phyloP scores from a whole-genome alignment of 2,797 vertebrate genomes.

The Hephaestus fuliginosus region DNA sequence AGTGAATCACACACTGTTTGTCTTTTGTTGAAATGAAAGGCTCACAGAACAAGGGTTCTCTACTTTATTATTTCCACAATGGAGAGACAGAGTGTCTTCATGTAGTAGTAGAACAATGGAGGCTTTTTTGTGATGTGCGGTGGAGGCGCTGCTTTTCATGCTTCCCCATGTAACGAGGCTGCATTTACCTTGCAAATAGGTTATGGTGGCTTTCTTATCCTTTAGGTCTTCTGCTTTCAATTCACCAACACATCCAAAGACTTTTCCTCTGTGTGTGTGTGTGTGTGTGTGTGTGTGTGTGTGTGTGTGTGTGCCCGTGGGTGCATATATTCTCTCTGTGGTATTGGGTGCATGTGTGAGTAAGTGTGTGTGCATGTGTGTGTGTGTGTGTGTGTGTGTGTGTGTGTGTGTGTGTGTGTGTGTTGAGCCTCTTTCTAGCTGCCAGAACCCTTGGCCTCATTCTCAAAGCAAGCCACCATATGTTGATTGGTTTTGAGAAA shows the following conservation, averaged over 20 bases:
- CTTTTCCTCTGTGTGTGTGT: background rate
- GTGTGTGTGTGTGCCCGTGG: slow-evolving; percentile 10
- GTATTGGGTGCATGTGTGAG: slow-evolving; percentile 12
- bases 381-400: background rate
- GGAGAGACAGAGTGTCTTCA: slow-evolving; percentile 57
- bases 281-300: slow-evolving; percentile 16
- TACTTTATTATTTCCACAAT: slow-evolving; percentile 76
- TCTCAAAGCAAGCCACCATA: slow-evolving; percentile 72
- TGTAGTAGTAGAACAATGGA: slow-evolving; percentile 63
- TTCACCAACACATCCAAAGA: slow-evolving; percentile 32
- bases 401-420: slow-evolving; percentile 6
- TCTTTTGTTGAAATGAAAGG: slow-evolving; percentile 79
- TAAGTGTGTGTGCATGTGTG: slow-evolving; percentile 2
- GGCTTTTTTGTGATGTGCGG: slow-evolving; percentile 64
- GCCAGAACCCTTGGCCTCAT: slow-evolving; percentile 70
- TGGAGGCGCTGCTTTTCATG: slow-evolving; percentile 61
- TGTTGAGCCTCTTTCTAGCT: slow-evolving; percentile 35
- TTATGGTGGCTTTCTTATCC: slow-evolving; percentile 57
- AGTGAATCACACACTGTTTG: slow-evolving; percentile 72
- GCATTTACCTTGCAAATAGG: slow-evolving; percentile 82
- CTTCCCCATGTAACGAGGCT: slow-evolving; percentile 67
- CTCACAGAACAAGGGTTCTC: slow-evolving; percentile 69
- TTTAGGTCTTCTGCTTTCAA: slow-evolving; percentile 42
- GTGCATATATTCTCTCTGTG: slow-evolving; percentile 19
- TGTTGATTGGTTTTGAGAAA: slow-evolving; percentile 62